Evolutionary conservation across 2,888 invertebrate genomes (phyloP).

Genomic region (Ditylenchus weischeri): DNA sequence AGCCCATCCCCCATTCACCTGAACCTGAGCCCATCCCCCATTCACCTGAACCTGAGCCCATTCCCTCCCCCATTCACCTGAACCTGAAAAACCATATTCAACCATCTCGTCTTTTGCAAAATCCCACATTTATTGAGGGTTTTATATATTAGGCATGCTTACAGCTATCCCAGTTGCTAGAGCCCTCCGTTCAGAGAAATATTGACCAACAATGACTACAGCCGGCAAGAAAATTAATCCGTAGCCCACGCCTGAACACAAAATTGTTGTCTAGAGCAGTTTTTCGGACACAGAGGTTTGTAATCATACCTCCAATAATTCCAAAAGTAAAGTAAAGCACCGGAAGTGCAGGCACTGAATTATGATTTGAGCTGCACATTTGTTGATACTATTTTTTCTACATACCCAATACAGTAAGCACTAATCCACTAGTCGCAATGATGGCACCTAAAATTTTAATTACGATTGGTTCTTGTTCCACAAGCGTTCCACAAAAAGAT

Average conservation of each 20-base stretch:
- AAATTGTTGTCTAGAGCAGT: not conserved
- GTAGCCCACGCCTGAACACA: constrained; percentile 76
- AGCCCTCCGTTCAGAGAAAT: constrained; percentile 88
- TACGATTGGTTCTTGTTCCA: constrained; percentile 60
- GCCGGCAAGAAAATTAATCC: constrained; percentile 95
- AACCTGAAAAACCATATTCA: too few relatives aligned
- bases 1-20: too few relatives aligned
- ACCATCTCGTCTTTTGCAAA: too few relatives aligned
- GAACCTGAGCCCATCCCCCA: too few relatives aligned
- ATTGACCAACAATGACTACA: constrained; percentile 92
- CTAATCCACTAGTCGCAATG: constrained; percentile 72
- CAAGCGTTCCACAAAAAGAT: not conserved
- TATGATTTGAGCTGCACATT: too few relatives aligned
- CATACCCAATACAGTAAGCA: constrained; percentile 67
- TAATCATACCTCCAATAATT: constrained; percentile 71
- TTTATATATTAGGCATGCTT: too few relatives aligned
- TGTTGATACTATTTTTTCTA: too few relatives aligned
- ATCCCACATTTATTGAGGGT: too few relatives aligned
- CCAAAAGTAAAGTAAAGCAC: constrained; percentile 83
- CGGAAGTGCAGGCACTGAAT: constrained; percentile 67
- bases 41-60: too few relatives aligned
- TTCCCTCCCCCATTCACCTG: too few relatives aligned
- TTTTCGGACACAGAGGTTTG: not conserved
- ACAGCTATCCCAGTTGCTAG: constrained; percentile 83
- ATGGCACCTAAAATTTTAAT: constrained; percentile 71